Base-by-base conservation (phyloP, 2,113 vertebrate genomes). In the Paralichthys olivaceus region DNA sequence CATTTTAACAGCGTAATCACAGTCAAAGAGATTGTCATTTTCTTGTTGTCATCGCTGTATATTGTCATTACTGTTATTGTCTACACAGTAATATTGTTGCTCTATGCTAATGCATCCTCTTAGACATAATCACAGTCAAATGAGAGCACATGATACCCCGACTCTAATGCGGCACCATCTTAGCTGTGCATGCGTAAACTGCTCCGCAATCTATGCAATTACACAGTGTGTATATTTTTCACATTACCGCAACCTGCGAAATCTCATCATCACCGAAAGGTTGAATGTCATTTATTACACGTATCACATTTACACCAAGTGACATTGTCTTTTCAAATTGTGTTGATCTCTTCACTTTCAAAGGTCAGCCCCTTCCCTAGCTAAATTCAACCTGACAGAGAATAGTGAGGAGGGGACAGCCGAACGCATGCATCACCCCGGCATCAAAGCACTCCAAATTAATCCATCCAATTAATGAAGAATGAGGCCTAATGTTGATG, bases 271-370 rank as follows among this genome's bases (percentile, higher is more conserved):
- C 91, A 89, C 90, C 84, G 90, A 94, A 95, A 94, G 93, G 93
- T 92, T 94, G 93, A 90, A 93, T 93, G 94, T 93, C 92, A 94
- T 94, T 94, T 94, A 93, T 93, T 93, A 92, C 91, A 92, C 84
- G 76, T 93, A 96, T 96, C 94, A 96, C 96, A 97, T 96, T 97
- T 97, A 96, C 96, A 96, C 95, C 97, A 97, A 98, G 97, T 97
- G 96, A 96, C 94, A 96, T 95, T 98, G 97, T 99, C 97, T 97
- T 97, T 96, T 98, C 96, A 96, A 96, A 96, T 98, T 96, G 94
- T 94, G 93, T 96, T 96, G 96, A 97, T 97, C 96, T 97, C 96
- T 96, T 97, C 96, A 96, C 96, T 97, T 97, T 94, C 95, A 98
- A 98, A 99, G 96, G 97, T 99, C 97, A 98, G 90, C 96, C 95